Evolutionary conservation across 2,888 invertebrate genomes (phyloP).

Genomic region (Pediacus dermestoides): DNA sequence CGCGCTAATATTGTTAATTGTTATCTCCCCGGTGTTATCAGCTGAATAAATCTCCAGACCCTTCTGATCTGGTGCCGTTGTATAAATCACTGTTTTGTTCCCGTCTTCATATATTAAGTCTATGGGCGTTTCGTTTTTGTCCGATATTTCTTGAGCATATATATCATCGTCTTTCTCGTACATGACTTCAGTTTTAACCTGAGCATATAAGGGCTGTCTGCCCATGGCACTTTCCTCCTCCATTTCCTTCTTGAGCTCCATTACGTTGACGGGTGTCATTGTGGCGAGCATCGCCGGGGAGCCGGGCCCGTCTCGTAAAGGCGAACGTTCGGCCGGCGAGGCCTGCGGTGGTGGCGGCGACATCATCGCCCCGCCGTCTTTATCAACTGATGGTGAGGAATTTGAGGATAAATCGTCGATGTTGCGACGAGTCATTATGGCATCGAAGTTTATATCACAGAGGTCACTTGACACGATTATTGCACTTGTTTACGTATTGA

Average conservation of each 20-base stretch:
- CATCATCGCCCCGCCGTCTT: conserved; percentile 45
- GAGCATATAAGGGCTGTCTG: conserved; percentile 56
- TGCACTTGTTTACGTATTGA: conserved; percentile 45
- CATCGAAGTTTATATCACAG: conserved; percentile 44
- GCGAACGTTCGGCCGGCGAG: conserved; percentile 51
- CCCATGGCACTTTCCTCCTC: conserved; percentile 60
- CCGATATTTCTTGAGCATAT: conserved; percentile 51
- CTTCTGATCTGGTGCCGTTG: conserved; percentile 74
- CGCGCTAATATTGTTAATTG: conserved; percentile 48
- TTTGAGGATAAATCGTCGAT: conserved; percentile 42
- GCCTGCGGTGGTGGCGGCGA: conserved; percentile 53
- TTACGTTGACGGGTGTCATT: conserved; percentile 83
- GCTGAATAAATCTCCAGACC: conserved; percentile 75
- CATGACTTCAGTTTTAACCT: conserved; percentile 56
- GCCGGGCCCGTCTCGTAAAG: conserved; percentile 55
- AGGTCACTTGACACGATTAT: conserved; percentile 43
- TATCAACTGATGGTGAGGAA: conserved; percentile 36
- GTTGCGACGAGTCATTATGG: conserved; percentile 46
- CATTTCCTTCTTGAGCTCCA: conserved; percentile 67
- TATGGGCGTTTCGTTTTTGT: conserved; percentile 69
- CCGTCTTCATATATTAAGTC: conserved; percentile 82
- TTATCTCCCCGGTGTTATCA: conserved; percentile 52
- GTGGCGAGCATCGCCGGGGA: conserved; percentile 77
- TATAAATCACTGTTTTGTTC: conserved; percentile 80
- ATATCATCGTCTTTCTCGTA: conserved; percentile 51